A percentile compares a stretch with the other conserved stretches of the same genome.
Evolutionary conservation across 1,140 invertebrate genomes (phyloP).

Genomic region (Anoplophora glabripennis): DNA sequence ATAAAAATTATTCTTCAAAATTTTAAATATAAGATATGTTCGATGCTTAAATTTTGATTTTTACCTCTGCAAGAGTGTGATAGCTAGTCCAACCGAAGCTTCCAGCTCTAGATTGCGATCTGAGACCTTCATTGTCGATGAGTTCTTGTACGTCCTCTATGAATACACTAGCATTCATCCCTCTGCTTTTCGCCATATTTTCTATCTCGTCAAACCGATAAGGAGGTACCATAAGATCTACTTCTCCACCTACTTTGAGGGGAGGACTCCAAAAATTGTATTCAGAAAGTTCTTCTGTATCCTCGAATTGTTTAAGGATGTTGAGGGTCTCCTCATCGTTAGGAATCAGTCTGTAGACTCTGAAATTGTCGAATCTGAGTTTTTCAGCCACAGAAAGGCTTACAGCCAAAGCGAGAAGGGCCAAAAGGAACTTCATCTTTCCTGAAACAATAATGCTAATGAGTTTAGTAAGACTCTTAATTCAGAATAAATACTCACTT

Average conservation of each 20-base stretch:
- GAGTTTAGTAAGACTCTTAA: no score
- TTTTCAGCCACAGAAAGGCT: constrained; percentile 11
- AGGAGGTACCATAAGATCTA: constrained; percentile 47
- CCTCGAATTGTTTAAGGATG: constrained; percentile 23
- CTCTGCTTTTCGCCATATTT: not conserved
- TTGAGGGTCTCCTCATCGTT: constrained; percentile 23
- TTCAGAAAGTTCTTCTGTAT: constrained; percentile 10
- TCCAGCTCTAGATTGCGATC: not conserved
- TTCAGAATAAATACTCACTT: no score
- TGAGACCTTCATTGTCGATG: constrained; percentile 33
- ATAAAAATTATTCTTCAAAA: no score
- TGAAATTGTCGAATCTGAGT: constrained; percentile 31
- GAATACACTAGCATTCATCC: constrained; percentile 37
- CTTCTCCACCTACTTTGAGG: constrained; percentile 16
- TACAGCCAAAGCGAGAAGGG: no score
- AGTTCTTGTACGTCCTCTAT: constrained; percentile 46
- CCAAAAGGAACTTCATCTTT: no score
- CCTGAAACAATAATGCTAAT: no score
- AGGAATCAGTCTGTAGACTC: constrained; percentile 35
- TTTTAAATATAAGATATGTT: no score
- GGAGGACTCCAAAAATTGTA: constrained; percentile 35
- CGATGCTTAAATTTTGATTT: not conserved
- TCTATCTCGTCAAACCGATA: constrained; percentile 32
- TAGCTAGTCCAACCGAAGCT: constrained; percentile 25
- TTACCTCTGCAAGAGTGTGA: constrained; percentile 26